These are phyloP conservation scores for Holothuria glaberrima DNA, from an alignment of 35 echinoderm and acorn worm species.

Conservation along the genomic window DNA sequence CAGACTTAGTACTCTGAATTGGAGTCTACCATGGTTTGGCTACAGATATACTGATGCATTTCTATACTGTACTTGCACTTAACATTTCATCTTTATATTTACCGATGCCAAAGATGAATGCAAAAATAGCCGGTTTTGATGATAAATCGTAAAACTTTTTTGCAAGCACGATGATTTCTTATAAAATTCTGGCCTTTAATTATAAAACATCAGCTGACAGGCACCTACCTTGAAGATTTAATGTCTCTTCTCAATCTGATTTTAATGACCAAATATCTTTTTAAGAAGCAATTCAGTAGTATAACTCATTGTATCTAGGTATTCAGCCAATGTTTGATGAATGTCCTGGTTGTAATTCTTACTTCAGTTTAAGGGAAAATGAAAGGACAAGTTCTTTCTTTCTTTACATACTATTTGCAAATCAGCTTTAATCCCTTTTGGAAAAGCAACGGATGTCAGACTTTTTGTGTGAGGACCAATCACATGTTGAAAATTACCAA, in stretches of 20 bases:
- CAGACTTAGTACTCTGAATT: too few relatives aligned
- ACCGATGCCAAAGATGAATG: too few relatives aligned
- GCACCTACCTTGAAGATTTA: slow-evolving; percentile 4
- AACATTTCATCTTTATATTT: too few relatives aligned
- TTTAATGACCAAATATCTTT: background rate
- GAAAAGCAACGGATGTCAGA: background rate
- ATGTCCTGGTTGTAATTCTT: background rate
- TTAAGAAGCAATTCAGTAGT: background rate
- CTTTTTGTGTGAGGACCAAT: background rate
- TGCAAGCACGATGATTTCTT: too few relatives aligned
- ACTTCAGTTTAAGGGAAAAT: background rate
- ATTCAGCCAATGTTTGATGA: background rate
- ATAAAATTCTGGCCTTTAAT: too few relatives aligned
- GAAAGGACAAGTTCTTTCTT: background rate
- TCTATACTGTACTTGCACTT: too few relatives aligned
- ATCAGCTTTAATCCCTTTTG: background rate
- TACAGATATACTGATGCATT: too few relatives aligned
- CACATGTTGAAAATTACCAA: background rate
- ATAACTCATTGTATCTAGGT: background rate
- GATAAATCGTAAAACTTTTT: too few relatives aligned
- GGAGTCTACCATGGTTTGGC: too few relatives aligned
- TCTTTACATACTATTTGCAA: background rate
- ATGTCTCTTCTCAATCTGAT: background rate
- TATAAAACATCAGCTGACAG: background rate
- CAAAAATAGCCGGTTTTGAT: too few relatives aligned